phyloP scores from a whole-genome alignment of 1,140 invertebrate species.

The Zaprionus davidi region DNA sequence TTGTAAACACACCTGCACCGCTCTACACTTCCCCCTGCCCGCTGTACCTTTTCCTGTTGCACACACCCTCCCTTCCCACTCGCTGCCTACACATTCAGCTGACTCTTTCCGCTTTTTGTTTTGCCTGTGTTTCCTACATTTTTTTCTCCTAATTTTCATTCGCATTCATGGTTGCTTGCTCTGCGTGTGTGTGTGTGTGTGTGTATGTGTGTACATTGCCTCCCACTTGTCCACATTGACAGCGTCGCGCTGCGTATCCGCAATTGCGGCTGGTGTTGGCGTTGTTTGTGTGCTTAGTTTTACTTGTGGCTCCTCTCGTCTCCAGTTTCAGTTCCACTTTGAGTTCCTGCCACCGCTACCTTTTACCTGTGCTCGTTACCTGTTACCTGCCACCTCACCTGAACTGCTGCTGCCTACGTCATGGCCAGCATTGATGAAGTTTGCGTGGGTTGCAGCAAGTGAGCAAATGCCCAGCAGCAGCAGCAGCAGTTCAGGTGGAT shows the following conservation, averaged over 20 bases:
- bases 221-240: background rate
- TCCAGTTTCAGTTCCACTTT: background rate
- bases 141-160: constrained; percentile 10
- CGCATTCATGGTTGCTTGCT: background rate
- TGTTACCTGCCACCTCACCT: background rate
- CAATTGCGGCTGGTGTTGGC: constrained; percentile 1
- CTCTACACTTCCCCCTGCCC: background rate
- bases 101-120: constrained; percentile 2
- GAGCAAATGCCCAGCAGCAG: background rate
- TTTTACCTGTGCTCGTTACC: background rate
- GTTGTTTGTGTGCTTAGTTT: constrained; percentile 6
- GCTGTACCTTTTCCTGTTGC: background rate
- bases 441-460: background rate
- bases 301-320: background rate
- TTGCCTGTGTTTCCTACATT: background rate
- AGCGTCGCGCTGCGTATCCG: background rate
- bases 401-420: constrained; percentile 8
- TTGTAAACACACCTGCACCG: background rate
- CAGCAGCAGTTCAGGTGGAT: background rate
- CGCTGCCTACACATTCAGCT: background rate
- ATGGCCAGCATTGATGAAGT: constrained; percentile 5
- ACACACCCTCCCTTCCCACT: too few species aligned
- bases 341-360: background rate
- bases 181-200: background rate
- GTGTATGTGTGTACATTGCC: background rate